A percentile compares a stretch with the other conserved stretches of the same genome.
Conservation (phyloP, 2,113 vertebrate genomes). For the Pelecanus crispus region DNA sequence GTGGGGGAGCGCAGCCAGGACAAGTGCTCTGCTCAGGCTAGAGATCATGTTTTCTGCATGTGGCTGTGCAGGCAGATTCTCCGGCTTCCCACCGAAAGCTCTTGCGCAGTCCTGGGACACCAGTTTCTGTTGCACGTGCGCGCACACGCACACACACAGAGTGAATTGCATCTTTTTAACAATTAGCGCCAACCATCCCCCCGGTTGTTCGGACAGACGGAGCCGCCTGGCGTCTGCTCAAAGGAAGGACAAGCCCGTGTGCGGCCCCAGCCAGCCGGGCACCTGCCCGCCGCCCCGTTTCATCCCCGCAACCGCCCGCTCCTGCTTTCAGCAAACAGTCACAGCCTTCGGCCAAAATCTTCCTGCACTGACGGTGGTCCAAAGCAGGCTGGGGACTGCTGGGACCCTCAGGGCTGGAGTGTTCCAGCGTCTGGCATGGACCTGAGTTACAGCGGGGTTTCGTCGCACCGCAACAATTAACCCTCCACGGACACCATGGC, state of each 20-base stretch:
- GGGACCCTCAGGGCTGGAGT: not conserved
- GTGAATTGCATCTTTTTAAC: not conserved
- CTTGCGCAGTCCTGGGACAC: fast-evolving
- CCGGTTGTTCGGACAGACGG: not conserved
- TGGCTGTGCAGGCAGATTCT: not conserved
- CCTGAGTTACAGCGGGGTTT: not conserved
- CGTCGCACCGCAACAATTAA: fast-evolving
- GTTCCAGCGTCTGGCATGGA: fast-evolving
- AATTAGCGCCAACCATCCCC: not conserved
- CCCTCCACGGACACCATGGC: not conserved
- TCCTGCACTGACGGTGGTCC: fast-evolving
- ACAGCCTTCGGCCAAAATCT: fast-evolving
- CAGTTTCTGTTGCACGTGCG: too few relatives aligned
- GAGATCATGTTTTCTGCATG: fast-evolving
- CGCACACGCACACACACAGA: fast-evolving
- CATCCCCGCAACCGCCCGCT: fast-evolving
- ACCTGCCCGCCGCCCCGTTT: fast-evolving
- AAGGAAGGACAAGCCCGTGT: not conserved
- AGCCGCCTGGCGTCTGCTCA: not conserved
- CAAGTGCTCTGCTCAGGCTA: not conserved
- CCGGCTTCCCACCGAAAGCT: not conserved
- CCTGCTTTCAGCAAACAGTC: not conserved
- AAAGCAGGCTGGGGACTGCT: not conserved
- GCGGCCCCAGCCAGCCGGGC: not conserved
- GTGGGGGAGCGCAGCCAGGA: fast-evolving